A percentile compares a stretch with the other conserved stretches of the same genome.
Evolutionary conservation across 1,140 invertebrate genomes (phyloP).

Genomic region (Leptinotarsa defecta): DNA sequence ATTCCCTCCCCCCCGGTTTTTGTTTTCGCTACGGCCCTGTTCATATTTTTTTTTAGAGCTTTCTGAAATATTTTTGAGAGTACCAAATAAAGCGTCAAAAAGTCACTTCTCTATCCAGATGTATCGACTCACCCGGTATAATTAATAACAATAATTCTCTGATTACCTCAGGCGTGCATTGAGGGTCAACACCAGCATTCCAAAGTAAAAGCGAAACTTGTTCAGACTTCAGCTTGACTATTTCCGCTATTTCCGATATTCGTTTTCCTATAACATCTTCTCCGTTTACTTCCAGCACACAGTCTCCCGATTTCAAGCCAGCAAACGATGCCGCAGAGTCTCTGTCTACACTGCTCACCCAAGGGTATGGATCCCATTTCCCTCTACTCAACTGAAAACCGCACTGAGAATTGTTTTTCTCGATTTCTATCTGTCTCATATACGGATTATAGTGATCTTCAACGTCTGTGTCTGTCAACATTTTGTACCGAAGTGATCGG

Average conservation of each 20-base stretch:
- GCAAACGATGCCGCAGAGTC: conserved; percentile 58
- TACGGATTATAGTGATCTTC: conserved; percentile 48
- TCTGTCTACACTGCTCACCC: conserved; percentile 62
- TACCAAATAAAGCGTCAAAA: too few relatives aligned
- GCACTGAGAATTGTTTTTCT: conserved; percentile 55
- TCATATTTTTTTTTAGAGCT: too few relatives aligned
- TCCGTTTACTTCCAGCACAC: conserved; percentile 67
- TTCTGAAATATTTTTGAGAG: too few relatives aligned
- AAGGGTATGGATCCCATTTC: conserved; percentile 75
- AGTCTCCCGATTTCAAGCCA: conserved; percentile 65
- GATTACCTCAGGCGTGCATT: conserved; percentile 58
- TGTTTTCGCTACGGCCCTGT: too few relatives aligned
- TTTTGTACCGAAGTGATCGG: conserved; percentile 38
- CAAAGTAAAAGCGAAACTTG: conserved; percentile 57
- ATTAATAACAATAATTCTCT: neutral
- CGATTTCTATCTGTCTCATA: conserved; percentile 51
- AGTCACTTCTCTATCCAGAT: neutral
- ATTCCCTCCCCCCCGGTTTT: too few relatives aligned
- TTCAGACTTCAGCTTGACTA: conserved; percentile 58
- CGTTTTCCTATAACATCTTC: conserved; percentile 65
- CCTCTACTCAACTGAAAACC: conserved; percentile 70
- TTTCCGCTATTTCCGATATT: conserved; percentile 63
- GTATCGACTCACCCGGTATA: neutral
- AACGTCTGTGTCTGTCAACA: conserved; percentile 47
- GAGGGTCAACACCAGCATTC: conserved; percentile 57